Evolutionary conservation across 64 coral and sea anemone species (phyloP).

Genomic region (Montipora sp.): DNA sequence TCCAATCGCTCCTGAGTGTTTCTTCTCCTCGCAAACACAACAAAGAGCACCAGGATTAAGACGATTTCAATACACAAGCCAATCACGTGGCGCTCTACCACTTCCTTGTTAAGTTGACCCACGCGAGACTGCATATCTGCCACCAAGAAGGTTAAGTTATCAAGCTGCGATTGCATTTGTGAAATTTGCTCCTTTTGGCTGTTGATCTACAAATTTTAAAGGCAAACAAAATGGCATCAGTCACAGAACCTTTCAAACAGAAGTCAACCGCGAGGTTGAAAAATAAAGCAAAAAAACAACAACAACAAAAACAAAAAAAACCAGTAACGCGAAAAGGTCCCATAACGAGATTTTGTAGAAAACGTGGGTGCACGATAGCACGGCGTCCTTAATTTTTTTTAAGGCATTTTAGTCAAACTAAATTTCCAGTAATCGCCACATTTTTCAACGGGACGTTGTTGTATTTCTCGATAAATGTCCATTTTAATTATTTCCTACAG

Average conservation of each 20-base stretch:
- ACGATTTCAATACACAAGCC: constrained; percentile 82
- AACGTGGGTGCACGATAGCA: too few species aligned
- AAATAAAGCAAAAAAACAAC: too few species aligned
- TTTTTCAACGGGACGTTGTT: too few species aligned
- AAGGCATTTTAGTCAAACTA: too few species aligned
- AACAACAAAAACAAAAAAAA: too few species aligned
- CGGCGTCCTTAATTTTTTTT: too few species aligned
- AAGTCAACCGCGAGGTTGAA: too few species aligned
- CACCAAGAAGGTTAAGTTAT: constrained; percentile 26
- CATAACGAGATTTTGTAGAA: too few species aligned
- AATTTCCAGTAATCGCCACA: too few species aligned
- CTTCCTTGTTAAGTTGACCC: constrained; percentile 72
- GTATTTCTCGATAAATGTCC: too few species aligned
- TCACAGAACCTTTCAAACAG: neutral
- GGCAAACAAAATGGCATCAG: neutral
- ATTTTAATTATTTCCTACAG: too few species aligned
- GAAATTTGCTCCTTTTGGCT: constrained; percentile 84
- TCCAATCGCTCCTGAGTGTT: constrained; percentile 22
- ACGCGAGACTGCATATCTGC: constrained; percentile 55
- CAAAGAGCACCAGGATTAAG: constrained; percentile 68
- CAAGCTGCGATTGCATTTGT: constrained; percentile 62
- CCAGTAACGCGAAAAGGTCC: too few species aligned
- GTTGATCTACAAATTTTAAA: constrained; percentile 51
- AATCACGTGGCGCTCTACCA: constrained; percentile 86
- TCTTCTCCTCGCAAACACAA: constrained; percentile 59